Base-by-base conservation (phyloP, 2,888 invertebrate species). In the Helobdella robusta region DNA sequence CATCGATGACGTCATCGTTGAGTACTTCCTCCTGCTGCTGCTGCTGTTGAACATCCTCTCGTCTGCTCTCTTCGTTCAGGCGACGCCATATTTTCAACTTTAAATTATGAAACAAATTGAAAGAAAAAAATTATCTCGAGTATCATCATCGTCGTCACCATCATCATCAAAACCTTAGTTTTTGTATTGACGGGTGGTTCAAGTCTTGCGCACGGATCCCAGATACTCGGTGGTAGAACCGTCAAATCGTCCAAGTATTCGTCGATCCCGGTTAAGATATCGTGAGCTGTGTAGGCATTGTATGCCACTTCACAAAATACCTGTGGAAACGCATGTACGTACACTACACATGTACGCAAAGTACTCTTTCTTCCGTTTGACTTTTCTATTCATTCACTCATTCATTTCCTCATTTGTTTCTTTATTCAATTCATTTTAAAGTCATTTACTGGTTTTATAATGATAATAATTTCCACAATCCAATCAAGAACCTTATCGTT, bases 211-310 rank as follows among this genome's bases (percentile, higher is more conserved):
- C 89, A 86, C 0, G 94, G 93, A 82, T 93, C 94, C 93, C 94
- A 94, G 82, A 94, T 94, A 20, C 94, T 94, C 0, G 95, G 95
- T 25, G 95, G 95, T 72, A 97, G 83, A 64, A 97, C 94, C 11
- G 77, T 78, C 23, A 77, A 75, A 70, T 81, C 80, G 78, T 95
- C 94, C 59, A 97, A 82, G 78, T 95, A 95, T 80, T 95, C 94
- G 79, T 97, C 95, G 62, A 97, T 87, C 2, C 94, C 95, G 11
- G 93, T 90, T 71, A 97, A 79, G 64, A 97, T 82, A 78, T 97
- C 94, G 76, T 89, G 88, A 67, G 89, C 71, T 64, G 77, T 78
- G 68, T 75, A 72, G 25, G 77, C 76, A 63, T 74, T 74, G 70
- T 78, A 78, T 0, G 77, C 77, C 1, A 76, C 76, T 69, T 78